Percentiles rank a stretch among this genome's conserved stretches.
phyloP scores from a whole-genome alignment of 2,888 invertebrate genomes.

The Norana najaformis region DNA sequence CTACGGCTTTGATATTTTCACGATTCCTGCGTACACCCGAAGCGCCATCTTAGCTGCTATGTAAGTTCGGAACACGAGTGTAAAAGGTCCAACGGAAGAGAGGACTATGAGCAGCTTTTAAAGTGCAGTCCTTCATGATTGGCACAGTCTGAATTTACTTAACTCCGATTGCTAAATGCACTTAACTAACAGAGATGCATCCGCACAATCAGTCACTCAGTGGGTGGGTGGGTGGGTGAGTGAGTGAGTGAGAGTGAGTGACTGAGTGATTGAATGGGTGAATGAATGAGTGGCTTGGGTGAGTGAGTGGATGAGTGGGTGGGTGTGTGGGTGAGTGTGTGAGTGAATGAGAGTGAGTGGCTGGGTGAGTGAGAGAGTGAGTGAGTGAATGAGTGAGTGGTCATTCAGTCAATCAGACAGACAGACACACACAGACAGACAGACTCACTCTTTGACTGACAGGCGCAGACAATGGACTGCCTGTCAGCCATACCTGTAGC shows the following conservation, averaged over 20 bases:
- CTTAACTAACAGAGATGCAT: neutral
- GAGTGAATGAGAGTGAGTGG: conserved; percentile 22
- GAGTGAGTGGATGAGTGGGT: conserved; percentile 26
- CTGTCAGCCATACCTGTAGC: neutral
- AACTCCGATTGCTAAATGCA: neutral
- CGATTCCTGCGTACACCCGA: neutral
- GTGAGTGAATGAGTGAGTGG: conserved; percentile 24
- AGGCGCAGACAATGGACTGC: neutral
- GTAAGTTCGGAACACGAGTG: neutral
- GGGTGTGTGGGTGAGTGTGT: neutral
- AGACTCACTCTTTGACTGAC: too few relatives aligned
- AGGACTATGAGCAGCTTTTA: neutral
- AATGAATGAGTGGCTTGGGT: conserved; percentile 24
- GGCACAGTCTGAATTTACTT: neutral
- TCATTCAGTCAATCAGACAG: neutral
- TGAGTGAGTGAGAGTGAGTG: conserved; percentile 25
- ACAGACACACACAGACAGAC: neutral
- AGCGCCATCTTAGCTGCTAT: neutral
- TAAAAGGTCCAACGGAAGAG: neutral
- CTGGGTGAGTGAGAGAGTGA: conserved; percentile 28
- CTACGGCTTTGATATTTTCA: neutral
- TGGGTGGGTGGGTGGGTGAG: neutral
- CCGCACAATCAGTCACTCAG: neutral
- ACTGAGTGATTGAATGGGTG: conserved; percentile 24
- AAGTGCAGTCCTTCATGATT: neutral